Conservation (phyloP, 1,140 invertebrate genomes). For the Lanistes nyassanus region DNA sequence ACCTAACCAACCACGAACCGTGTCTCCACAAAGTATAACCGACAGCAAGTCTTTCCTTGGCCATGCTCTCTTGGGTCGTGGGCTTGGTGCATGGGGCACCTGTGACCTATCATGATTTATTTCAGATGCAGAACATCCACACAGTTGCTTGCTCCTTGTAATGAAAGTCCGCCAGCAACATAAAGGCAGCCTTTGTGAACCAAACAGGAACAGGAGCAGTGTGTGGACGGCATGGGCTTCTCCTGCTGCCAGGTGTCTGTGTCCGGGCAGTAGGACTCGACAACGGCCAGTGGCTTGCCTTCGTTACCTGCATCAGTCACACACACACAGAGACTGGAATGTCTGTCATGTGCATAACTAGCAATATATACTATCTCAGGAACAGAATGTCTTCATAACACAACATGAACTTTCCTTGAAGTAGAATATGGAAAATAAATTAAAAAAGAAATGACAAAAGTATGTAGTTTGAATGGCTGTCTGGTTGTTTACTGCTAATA, state of each 20-base stretch:
- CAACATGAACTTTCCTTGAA: too few relatives aligned
- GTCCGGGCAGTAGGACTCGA: conserved; percentile 56
- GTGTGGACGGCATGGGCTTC: conserved; percentile 46
- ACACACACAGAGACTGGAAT: too few relatives aligned
- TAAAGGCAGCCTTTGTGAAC: conserved; percentile 47
- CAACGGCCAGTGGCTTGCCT: conserved; percentile 53
- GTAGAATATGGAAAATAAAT: too few relatives aligned
- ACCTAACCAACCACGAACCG: not conserved
- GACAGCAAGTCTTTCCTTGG: not conserved
- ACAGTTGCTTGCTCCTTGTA: conserved; percentile 41
- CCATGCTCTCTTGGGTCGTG: too few relatives aligned
- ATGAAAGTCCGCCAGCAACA: conserved; percentile 60
- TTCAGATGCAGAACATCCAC: conserved; percentile 34
- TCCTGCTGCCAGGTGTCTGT: conserved; percentile 53
- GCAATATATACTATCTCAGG: too few relatives aligned
- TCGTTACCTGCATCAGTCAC: conserved; percentile 57
- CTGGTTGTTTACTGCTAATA: too few relatives aligned
- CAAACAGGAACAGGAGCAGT: conserved; percentile 62
- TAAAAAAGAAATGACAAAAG: too few relatives aligned
- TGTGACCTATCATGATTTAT: not conserved
- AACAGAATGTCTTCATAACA: too few relatives aligned
- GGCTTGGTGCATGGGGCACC: too few relatives aligned
- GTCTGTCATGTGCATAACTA: too few relatives aligned
- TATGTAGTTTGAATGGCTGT: too few relatives aligned
- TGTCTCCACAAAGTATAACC: not conserved